Percentiles rank a stretch among this genome's conserved stretches.
Evolutionary conservation across 2,113 vertebrate genomes (phyloP).

Genomic region (Strix uralensis): DNA sequence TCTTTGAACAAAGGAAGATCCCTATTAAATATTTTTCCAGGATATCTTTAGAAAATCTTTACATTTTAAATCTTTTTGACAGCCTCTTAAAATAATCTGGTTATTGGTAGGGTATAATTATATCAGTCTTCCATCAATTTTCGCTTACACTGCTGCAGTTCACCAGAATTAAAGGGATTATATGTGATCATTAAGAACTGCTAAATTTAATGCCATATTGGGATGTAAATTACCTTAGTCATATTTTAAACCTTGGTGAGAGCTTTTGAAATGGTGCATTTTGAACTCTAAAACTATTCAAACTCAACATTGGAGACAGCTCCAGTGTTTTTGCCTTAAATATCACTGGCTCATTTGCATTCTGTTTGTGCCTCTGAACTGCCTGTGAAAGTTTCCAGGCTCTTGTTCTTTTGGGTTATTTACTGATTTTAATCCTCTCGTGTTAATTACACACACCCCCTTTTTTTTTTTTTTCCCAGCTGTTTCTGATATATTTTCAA

Average conservation of each 20-base stretch:
- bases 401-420: background rate
- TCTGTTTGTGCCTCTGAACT: background rate
- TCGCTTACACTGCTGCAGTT: slow-evolving; percentile 18
- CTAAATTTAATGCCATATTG: slow-evolving; percentile 25
- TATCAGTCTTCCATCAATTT: slow-evolving; percentile 47
- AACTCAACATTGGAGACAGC: background rate
- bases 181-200: slow-evolving; percentile 36
- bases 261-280: background rate
- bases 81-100: slow-evolving; percentile 44
- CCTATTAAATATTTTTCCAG: background rate
- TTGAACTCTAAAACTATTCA: background rate
- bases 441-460: background rate
- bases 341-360: background rate
- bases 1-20: background rate
- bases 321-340: background rate
- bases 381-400: background rate
- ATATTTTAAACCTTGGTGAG: background rate
- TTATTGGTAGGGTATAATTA: slow-evolving; percentile 43
- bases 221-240: slow-evolving; percentile 15
- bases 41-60: background rate
- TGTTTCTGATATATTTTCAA: background rate
- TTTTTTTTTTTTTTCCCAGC: accelerated
- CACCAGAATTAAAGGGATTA: slow-evolving; percentile 51
- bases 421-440: background rate
- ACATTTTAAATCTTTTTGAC: slow-evolving; percentile 46